Conservation (phyloP, 1,140 invertebrate species). For the Bombus confusus region DNA sequence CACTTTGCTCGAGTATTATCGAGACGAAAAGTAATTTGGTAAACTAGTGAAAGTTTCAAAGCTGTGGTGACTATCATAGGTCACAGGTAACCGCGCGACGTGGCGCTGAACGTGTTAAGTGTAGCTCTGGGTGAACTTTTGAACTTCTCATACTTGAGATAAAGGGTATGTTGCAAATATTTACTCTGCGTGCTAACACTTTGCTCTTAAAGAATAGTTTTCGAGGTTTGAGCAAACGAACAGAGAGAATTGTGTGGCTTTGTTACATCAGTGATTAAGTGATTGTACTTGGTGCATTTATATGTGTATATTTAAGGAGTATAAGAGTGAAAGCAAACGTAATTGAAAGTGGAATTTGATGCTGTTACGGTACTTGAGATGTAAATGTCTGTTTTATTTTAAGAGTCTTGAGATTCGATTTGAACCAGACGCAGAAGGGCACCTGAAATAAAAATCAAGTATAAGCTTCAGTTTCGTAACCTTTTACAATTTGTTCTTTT, state of each 20-base stretch:
- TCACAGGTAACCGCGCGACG: not conserved
- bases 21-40: too few relatives aligned
- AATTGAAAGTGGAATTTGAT: not conserved
- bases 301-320: not conserved
- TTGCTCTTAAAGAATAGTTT: not conserved
- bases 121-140: not conserved
- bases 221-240: not conserved
- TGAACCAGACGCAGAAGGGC: not conserved
- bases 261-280: not conserved
- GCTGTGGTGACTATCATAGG: not conserved
- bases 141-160: constrained; percentile 7
- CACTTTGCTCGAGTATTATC: not conserved
- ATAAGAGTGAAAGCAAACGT: not conserved
- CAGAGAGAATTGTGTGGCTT: not conserved
- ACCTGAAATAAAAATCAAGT: not conserved
- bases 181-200: not conserved
- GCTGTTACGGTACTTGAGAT: not conserved
- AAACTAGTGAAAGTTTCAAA: not conserved
- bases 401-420: not conserved
- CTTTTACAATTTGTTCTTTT: not conserved
- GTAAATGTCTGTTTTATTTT: constrained; percentile 4
- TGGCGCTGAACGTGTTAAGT: not conserved
- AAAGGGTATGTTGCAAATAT: not conserved
- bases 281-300: not conserved
- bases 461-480: not conserved